phyloP scores from a whole-genome alignment of 2,113 vertebrate species.

The Puffinus mauretanicus region DNA sequence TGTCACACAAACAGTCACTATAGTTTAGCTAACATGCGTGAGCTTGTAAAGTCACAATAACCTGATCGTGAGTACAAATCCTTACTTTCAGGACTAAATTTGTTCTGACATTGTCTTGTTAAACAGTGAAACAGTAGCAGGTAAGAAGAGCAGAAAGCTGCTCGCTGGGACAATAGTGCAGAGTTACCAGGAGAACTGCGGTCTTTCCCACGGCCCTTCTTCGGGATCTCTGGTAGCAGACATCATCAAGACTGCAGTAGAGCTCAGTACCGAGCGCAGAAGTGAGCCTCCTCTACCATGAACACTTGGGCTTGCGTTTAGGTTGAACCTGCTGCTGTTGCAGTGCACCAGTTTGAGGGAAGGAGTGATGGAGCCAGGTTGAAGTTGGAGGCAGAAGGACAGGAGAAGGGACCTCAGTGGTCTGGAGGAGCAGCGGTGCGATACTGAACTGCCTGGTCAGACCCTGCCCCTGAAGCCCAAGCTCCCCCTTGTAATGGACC shows the following conservation, averaged over 20 bases:
- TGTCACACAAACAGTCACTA: not conserved
- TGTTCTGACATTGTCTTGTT: constrained; percentile 51
- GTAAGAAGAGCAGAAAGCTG: constrained; percentile 48
- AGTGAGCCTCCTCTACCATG: not conserved
- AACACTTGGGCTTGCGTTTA: fast-evolving
- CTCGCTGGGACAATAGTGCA: constrained; percentile 25
- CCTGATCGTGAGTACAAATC: constrained; percentile 41
- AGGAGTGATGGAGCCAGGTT: not conserved
- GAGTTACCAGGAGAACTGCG: not conserved
- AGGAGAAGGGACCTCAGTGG: not conserved
- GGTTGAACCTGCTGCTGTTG: not conserved
- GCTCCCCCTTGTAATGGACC: not conserved
- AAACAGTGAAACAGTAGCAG: constrained; percentile 44
- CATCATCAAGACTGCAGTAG: not conserved
- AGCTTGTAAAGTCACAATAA: constrained; percentile 56
- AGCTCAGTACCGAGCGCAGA: not conserved
- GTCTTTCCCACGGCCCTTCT: constrained; percentile 49
- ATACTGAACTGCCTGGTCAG: not conserved
- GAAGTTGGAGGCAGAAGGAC: not conserved
- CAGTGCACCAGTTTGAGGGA: not conserved
- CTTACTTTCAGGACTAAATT: constrained; percentile 36
- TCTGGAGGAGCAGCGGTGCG: not conserved
- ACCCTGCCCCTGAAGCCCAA: not conserved
- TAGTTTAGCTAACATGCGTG: not conserved
- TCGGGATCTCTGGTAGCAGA: not conserved